Evolutionary conservation across 2,797 vertebrate genomes (phyloP).

Genomic region (Lepilemur ruficaudatus): DNA sequence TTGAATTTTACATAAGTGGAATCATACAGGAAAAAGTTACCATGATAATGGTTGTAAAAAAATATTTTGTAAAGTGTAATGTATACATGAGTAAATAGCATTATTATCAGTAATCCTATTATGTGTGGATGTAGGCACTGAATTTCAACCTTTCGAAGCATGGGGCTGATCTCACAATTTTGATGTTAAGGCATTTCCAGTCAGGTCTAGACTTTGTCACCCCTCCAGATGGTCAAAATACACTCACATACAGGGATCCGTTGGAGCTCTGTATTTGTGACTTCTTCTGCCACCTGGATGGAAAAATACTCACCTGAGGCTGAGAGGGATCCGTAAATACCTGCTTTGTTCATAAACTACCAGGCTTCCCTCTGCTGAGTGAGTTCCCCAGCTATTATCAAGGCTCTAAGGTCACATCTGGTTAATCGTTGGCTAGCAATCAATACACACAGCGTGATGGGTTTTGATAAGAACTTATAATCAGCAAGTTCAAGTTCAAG

Average conservation of each 20-base stretch:
- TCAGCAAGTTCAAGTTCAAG: slow-evolving; percentile 76
- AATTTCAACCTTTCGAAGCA: slow-evolving; percentile 45
- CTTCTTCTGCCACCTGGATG: slow-evolving; percentile 64
- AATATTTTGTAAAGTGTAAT: background rate
- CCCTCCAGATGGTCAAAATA: background rate
- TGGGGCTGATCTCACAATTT: slow-evolving; percentile 53
- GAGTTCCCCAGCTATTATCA: slow-evolving; percentile 78
- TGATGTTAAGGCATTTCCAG: slow-evolving; percentile 41
- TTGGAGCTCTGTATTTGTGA: background rate
- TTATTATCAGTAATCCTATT: background rate
- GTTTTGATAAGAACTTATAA: slow-evolving; percentile 82
- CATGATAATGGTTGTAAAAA: background rate
- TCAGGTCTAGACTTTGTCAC: slow-evolving; percentile 17
- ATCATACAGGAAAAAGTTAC: background rate
- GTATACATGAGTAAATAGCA: background rate
- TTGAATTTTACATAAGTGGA: background rate
- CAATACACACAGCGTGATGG: slow-evolving; percentile 80
- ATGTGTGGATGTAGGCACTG: background rate
- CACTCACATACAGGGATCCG: background rate
- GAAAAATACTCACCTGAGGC: slow-evolving; percentile 80
- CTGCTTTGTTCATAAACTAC: slow-evolving; percentile 74
- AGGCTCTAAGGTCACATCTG: slow-evolving; percentile 83
- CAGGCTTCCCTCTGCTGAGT: slow-evolving; percentile 75
- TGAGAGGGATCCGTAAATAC: slow-evolving; percentile 73
- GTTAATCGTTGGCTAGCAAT: slow-evolving; percentile 88